Conservation (phyloP, 1,140 invertebrate genomes). For the Oryctes rhinoceros region DNA sequence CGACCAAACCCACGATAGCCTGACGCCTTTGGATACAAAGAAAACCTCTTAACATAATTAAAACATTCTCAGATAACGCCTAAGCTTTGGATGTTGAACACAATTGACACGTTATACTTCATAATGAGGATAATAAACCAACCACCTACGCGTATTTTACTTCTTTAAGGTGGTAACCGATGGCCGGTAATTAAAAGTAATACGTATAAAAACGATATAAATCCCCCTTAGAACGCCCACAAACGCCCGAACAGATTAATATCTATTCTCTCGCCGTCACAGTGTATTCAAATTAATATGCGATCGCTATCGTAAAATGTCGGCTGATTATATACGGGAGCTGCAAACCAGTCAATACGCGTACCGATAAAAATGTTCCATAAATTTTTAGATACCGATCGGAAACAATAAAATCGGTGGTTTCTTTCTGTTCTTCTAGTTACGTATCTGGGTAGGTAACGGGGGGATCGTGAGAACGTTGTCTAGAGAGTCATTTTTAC, state of each 20-base stretch:
- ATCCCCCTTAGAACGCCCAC: slow-evolving; percentile 7
- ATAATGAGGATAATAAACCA: slow-evolving; percentile 2
- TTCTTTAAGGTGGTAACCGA: background rate
- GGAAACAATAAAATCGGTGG: background rate
- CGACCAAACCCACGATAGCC: too few species aligned
- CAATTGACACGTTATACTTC: slow-evolving; percentile 13
- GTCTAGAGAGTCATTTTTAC: background rate
- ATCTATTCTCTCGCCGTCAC: background rate
- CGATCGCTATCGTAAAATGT: slow-evolving; percentile 19
- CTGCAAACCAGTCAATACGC: slow-evolving; percentile 29
- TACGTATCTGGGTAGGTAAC: background rate
- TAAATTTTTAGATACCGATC: slow-evolving; percentile 27
- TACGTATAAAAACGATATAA: slow-evolving; percentile 27
- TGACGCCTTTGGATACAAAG: too few species aligned
- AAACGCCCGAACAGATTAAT: background rate
- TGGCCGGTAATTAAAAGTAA: slow-evolving; percentile 10
- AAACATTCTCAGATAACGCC: too few species aligned
- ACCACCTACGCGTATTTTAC: slow-evolving; percentile 8
- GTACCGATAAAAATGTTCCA: slow-evolving; percentile 7
- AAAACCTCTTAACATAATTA: too few species aligned
- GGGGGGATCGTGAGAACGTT: slow-evolving; percentile 16
- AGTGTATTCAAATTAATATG: slow-evolving; percentile 23
- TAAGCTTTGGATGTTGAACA: background rate
- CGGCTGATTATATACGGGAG: slow-evolving; percentile 29
- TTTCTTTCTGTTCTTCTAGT: slow-evolving; percentile 10